Evolutionary conservation across 2,113 vertebrate genomes (phyloP).

Genomic region (Phyllostomus discolor): DNA sequence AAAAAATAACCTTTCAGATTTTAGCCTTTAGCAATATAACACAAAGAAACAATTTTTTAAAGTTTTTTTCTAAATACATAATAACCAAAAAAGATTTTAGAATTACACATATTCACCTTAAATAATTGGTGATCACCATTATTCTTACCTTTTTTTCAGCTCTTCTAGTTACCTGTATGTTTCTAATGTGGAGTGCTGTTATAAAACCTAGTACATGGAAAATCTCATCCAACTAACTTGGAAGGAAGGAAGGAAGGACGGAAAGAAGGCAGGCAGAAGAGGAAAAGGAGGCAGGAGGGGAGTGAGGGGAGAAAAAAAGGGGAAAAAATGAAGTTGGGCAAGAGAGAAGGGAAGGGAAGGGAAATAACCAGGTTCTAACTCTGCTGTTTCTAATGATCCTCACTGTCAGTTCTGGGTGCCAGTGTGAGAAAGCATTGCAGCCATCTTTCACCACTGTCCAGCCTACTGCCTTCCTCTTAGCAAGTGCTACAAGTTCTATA

Average conservation of each 20-base stretch:
- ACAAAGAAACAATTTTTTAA: background rate
- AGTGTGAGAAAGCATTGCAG: background rate
- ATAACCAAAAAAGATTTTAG: background rate
- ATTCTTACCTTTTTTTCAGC: background rate
- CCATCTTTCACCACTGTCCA: background rate
- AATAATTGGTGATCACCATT: background rate
- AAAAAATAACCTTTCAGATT: background rate
- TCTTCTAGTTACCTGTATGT: background rate
- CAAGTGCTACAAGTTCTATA: background rate
- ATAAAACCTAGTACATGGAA: background rate
- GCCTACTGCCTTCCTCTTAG: background rate
- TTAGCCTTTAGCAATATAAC: background rate
- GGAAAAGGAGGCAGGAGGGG: background rate
- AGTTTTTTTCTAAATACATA: background rate
- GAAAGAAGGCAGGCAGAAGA: no score
- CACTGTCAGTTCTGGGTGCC: background rate
- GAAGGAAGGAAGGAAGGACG: no score
- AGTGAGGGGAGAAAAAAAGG: no score
- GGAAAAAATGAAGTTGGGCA: background rate
- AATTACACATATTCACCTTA: background rate
- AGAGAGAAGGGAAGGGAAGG: background rate
- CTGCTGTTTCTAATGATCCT: background rate
- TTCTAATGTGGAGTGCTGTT: background rate
- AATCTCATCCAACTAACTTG: background rate
- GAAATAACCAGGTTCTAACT: background rate